Percentiles rank a stretch among this genome's conserved stretches.
phyloP scores from a whole-genome alignment of 2,888 invertebrate genomes.

The Stegana nigrithorax region DNA sequence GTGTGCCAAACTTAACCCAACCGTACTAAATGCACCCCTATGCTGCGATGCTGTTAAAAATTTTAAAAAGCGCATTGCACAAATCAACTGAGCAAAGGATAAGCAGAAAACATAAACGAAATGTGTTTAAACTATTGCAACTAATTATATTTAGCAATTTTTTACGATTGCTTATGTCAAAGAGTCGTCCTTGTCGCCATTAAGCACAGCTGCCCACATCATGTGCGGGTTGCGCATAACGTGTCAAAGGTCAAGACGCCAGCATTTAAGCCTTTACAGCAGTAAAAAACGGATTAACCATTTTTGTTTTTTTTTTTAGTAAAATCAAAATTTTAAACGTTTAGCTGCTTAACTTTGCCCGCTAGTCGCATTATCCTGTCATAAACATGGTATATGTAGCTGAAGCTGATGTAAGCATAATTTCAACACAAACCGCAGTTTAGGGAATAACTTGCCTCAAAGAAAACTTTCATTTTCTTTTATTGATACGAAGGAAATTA shows the following conservation, averaged over 20 bases:
- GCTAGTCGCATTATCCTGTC: no score
- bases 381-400: no score
- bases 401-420: no score
- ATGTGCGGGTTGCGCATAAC: background rate
- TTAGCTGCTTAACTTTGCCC: conserved; percentile 1
- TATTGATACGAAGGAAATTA: no score
- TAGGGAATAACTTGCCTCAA: no score
- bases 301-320: no score
- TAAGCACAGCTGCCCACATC: conserved; percentile 59
- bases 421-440: no score
- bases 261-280: background rate
- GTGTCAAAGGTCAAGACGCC: conserved; percentile 19
- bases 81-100: no score
- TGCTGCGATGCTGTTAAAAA: background rate
- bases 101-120: conserved; percentile 7
- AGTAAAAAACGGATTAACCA: background rate
- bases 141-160: conserved; percentile 51
- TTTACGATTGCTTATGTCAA: conserved; percentile 30
- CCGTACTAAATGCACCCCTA: background rate
- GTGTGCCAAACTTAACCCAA: conserved; percentile 4
- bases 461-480: no score
- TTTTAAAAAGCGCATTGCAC: conserved; percentile 3
- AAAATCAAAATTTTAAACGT: conserved; percentile 3
- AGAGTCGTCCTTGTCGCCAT: no score
- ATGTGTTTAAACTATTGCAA: conserved; percentile 23